These are phyloP conservation scores for Rapana venosa DNA, from an alignment of 2,888 invertebrate genomes.

Conservation along the genomic window DNA sequence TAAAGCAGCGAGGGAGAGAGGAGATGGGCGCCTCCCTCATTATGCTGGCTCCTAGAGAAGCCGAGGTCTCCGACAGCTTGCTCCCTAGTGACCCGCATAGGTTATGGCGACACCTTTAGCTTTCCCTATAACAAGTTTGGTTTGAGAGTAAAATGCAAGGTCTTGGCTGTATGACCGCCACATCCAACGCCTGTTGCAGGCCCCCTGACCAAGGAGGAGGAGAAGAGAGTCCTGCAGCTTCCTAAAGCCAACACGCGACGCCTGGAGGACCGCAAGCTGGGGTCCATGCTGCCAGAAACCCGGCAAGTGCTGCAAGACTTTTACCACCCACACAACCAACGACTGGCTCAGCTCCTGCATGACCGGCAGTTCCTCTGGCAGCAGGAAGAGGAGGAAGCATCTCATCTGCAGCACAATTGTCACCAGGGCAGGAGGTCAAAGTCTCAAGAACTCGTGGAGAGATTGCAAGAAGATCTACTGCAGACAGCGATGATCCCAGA, in stretches of 20 bases:
- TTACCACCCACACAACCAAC: constrained; percentile 4
- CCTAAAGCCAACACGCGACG: not conserved
- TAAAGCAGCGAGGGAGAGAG: not conserved
- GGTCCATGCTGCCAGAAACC: not conserved
- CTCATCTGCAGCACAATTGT: no score
- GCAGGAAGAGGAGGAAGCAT: constrained; percentile 11
- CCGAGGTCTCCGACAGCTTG: no score
- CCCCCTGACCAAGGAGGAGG: not conserved
- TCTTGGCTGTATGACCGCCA: no score
- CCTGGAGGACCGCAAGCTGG: not conserved
- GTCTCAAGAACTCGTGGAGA: no score
- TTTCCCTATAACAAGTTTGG: not conserved
- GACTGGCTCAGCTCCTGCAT: not conserved
- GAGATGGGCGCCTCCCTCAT: not conserved
- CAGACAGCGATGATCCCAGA: no score
- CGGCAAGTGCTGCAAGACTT: not conserved
- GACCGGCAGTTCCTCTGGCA: not conserved
- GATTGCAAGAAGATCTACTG: no score
- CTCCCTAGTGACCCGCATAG: no score
- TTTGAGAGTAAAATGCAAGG: no score
- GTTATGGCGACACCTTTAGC: not conserved
- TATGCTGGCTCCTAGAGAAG: no score
- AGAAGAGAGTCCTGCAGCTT: not conserved
- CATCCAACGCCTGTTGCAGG: no score
- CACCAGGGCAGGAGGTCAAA: no score